These are phyloP conservation scores for Melanostoma scalare DNA, from an alignment of 2,888 invertebrate genomes.

Conservation along the genomic window DNA sequence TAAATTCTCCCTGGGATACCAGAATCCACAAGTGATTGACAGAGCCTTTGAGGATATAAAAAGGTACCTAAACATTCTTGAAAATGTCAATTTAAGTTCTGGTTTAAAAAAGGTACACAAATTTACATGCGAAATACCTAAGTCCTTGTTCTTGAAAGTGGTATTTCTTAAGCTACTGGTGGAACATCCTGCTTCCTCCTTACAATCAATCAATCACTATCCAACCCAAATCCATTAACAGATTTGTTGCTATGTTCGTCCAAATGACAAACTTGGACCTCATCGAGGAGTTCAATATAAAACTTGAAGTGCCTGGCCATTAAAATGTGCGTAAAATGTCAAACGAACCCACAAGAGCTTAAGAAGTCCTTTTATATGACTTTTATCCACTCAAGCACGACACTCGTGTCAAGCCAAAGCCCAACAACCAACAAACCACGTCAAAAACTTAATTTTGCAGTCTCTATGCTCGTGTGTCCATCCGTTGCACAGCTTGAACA, in stretches of 20 bases:
- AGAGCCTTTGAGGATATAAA: constrained; percentile 45
- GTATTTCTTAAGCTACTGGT: too few relatives aligned
- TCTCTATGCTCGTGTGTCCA: constrained; percentile 8
- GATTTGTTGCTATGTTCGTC: constrained; percentile 29
- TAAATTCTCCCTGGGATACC: constrained; percentile 24
- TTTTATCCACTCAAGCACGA: constrained; percentile 14
- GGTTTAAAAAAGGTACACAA: too few relatives aligned
- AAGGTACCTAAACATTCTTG: constrained; percentile 1
- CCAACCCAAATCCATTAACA: neutral
- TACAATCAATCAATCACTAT: constrained; percentile 35
- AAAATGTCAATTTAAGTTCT: too few relatives aligned
- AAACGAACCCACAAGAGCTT: too few relatives aligned
- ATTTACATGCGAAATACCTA: too few relatives aligned
- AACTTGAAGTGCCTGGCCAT: neutral
- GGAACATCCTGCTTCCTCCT: neutral
- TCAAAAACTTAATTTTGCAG: constrained; percentile 26
- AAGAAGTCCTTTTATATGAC: too few relatives aligned
- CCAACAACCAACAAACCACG: constrained; percentile 21
- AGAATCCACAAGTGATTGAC: constrained; percentile 21
- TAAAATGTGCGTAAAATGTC: constrained; percentile 16
- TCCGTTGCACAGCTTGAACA: neutral
- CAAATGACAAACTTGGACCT: too few relatives aligned
- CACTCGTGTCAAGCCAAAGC: constrained; percentile 24
- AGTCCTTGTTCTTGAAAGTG: too few relatives aligned
- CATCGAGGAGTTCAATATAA: neutral